Conservation (phyloP, 1,140 invertebrate species). For the Pseudachorutes palmiensis region DNA sequence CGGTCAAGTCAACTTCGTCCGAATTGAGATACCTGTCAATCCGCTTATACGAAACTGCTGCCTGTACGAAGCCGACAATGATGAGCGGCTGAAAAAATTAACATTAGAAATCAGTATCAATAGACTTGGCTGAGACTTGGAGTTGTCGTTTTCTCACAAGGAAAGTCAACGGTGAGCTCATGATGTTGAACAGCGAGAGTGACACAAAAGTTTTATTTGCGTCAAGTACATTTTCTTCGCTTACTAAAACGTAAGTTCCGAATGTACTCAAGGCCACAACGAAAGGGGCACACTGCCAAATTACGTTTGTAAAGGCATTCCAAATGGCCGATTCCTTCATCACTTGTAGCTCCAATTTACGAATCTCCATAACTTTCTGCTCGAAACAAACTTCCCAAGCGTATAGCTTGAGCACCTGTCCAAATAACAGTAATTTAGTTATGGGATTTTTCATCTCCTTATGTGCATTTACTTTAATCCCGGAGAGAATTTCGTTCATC, state of each 20-base stretch:
- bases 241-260: slow-evolving; percentile 51
- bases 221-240: slow-evolving; percentile 61
- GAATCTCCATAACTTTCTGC: slow-evolving; percentile 70
- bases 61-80: slow-evolving; percentile 38
- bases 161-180: slow-evolving; percentile 51
- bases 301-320: slow-evolving; percentile 80
- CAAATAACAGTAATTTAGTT: background rate
- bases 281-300: slow-evolving; percentile 92
- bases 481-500: slow-evolving; percentile 89
- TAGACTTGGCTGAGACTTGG: slow-evolving; percentile 14
- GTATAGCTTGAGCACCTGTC: slow-evolving; percentile 8
- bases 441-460: background rate
- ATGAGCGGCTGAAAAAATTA: slow-evolving; percentile 44
- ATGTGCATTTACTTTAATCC: slow-evolving; percentile 80
- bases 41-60: slow-evolving; percentile 41
- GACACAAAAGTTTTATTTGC: slow-evolving; percentile 91
- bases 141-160: slow-evolving; percentile 22
- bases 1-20: slow-evolving; percentile 41
- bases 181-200: slow-evolving; percentile 93
- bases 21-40: slow-evolving; percentile 42
- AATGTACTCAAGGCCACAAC: slow-evolving; percentile 72
- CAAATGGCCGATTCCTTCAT: slow-evolving; percentile 75
- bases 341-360: slow-evolving; percentile 73
- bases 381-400: slow-evolving; percentile 87
- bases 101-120: slow-evolving; percentile 72